These are phyloP conservation scores for Papilio demoleus DNA, from an alignment of 2,888 invertebrate genomes.

Conservation along the genomic window DNA sequence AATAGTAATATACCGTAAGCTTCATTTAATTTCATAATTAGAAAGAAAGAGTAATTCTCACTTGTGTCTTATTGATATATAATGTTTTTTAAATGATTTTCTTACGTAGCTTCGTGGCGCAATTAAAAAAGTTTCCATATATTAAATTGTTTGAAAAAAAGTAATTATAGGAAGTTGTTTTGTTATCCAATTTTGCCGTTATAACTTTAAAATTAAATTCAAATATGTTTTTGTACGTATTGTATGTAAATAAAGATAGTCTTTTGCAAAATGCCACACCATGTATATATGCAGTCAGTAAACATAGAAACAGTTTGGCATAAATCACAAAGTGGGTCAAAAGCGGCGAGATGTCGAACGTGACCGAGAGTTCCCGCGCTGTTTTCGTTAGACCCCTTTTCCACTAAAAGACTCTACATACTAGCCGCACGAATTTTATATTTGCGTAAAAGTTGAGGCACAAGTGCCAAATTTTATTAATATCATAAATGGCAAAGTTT, in stretches of 20 bases:
- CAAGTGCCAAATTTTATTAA: too few relatives aligned
- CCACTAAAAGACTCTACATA: too few relatives aligned
- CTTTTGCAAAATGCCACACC: background rate
- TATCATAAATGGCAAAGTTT: too few relatives aligned
- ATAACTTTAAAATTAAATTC: background rate
- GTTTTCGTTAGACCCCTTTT: constrained; percentile 2
- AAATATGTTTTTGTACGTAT: background rate
- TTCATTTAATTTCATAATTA: constrained; percentile 9
- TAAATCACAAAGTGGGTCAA: constrained; percentile 39
- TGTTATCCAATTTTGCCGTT: background rate
- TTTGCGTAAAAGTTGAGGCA: too few relatives aligned
- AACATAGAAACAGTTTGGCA: constrained; percentile 23
- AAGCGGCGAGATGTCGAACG: constrained; percentile 34
- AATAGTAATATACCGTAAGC: background rate
- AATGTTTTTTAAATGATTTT: constrained; percentile 11
- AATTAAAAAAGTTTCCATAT: constrained; percentile 1
- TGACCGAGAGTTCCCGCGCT: constrained; percentile 31
- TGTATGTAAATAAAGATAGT: background rate
- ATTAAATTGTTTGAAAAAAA: background rate
- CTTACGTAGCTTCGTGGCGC: background rate
- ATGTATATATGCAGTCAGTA: background rate
- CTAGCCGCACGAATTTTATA: too few relatives aligned
- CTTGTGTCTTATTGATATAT: constrained; percentile 15
- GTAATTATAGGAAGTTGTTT: background rate
- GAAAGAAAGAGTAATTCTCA: constrained; percentile 9